Conservation (phyloP, 2,888 invertebrate species). For the Creontiades dilutus region DNA sequence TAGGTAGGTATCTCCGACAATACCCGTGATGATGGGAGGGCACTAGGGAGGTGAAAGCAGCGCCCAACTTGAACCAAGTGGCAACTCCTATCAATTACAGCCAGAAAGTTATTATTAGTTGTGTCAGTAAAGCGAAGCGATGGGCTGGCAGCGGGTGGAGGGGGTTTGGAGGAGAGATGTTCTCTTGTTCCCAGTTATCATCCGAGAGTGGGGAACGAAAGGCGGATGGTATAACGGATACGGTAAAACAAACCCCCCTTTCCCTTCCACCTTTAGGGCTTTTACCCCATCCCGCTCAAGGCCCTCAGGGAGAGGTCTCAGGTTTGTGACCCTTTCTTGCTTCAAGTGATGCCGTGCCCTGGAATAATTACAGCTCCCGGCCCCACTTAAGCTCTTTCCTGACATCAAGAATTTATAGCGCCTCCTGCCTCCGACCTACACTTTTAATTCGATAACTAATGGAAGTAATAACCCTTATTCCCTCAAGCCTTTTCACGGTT, state of each 20-base stretch:
- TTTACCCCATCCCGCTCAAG: background rate
- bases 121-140: slow-evolving; percentile 42
- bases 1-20: slow-evolving; percentile 4
- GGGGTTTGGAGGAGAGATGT: slow-evolving; percentile 1
- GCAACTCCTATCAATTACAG: slow-evolving; percentile 56
- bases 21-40: slow-evolving; percentile 1
- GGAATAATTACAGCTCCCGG: slow-evolving; percentile 63
- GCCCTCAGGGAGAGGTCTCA: slow-evolving; percentile 31
- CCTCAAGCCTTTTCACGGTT: slow-evolving; percentile 18
- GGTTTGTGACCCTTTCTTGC: slow-evolving; percentile 64
- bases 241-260: slow-evolving; percentile 45
- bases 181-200: slow-evolving; percentile 32
- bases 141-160: background rate
- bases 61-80: slow-evolving; percentile 41
- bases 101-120: slow-evolving; percentile 59
- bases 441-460: slow-evolving; percentile 69
- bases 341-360: slow-evolving; percentile 66
- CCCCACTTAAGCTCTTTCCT: slow-evolving; percentile 69
- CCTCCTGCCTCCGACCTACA: slow-evolving; percentile 54
- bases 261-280: slow-evolving; percentile 18
- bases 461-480: slow-evolving; percentile 61
- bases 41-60: background rate
- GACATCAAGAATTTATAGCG: slow-evolving; percentile 67
- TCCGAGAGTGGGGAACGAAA: slow-evolving; percentile 16
- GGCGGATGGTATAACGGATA: slow-evolving; percentile 37